These are phyloP conservation scores for Oryzias javanicus DNA, from an alignment of 2,113 vertebrate species.

Conservation along the genomic window DNA sequence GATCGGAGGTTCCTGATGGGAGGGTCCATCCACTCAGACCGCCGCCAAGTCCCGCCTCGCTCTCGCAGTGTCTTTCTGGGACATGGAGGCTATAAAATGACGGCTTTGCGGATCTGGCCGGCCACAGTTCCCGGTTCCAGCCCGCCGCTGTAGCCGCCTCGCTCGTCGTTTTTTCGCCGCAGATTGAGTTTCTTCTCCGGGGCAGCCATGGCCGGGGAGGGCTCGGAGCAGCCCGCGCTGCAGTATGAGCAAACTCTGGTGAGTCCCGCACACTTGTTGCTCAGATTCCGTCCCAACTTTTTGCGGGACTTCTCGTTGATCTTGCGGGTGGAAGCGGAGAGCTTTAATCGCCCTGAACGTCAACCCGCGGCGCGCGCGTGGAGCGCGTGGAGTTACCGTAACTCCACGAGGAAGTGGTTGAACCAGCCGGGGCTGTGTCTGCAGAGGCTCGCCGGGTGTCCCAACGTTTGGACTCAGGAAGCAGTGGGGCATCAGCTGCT, in stretches of 20 bases:
- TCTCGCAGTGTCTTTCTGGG: constrained; percentile 3
- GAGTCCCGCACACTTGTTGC: constrained; percentile 67
- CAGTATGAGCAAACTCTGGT: constrained; percentile 96
- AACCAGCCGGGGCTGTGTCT: too few species aligned
- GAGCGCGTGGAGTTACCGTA: too few species aligned
- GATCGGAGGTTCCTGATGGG: constrained; percentile 33
- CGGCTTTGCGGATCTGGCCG: constrained; percentile 17
- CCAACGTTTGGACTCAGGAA: too few species aligned
- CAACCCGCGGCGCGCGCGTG: too few species aligned
- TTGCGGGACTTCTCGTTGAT: neutral
- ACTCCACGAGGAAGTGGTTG: too few species aligned
- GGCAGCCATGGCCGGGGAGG: constrained; percentile 81
- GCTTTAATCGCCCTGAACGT: too few species aligned
- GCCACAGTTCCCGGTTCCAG: too few species aligned
- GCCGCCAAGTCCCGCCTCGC: constrained; percentile 67
- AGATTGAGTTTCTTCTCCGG: neutral
- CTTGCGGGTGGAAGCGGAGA: too few species aligned
- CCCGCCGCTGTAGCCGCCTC: constrained; percentile 3
- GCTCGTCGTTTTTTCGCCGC: constrained; percentile 21
- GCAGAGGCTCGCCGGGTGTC: too few species aligned
- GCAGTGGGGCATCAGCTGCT: too few species aligned
- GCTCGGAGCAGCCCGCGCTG: constrained; percentile 87
- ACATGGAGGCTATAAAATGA: constrained; percentile 70
- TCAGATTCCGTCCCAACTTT: constrained; percentile 17
- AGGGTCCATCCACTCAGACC: constrained; percentile 33